Evolutionary conservation across 2,888 invertebrate species (phyloP), one percentile per base, ranked within the genome.

Genomic region (Panopea generosa): DNA sequence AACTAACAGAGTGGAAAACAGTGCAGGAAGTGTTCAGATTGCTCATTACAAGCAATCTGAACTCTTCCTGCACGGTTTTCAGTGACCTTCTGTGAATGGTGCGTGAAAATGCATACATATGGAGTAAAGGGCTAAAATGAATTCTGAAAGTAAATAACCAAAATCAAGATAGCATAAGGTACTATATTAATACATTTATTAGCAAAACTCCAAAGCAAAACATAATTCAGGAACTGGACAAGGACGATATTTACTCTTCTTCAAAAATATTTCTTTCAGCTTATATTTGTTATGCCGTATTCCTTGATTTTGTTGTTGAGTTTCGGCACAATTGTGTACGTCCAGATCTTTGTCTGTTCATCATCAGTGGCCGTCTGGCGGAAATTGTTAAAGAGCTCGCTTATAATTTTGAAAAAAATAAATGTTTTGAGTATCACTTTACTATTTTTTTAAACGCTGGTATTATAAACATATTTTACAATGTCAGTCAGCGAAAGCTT

Each of bases 241-340:
- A 40, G 40, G 40, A 40, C 40, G 16, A 7, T 40, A 7, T 40
- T 40, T 11, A 40, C 7, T 11, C 40, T 40, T 40, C 40, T 40
- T 40, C 40, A 40, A 40, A 40, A 40, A 40, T 40, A 11, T 16
- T 40, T 16, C 16, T 40, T 40, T 11, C 7, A 40, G 52, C 24
- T 29, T 56, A 18, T 56, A 56, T 56, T 56, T 56, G 22, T 56
- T 18, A 22, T 56, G 26, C n/a, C 56, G 26, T 29, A 56, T 56
- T 29, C 33, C 56, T 38, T 26, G 9, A 56, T 56, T 38, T 56
- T 56, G 22, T 56, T 56, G n/a, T 56, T 56, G 16, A 56, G 56
- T 18, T 22, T 56, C 4, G 56, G 56, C 27, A 56, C 56, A 27
- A 56, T 56, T 22, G 27, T 56, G 33, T 56, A 29, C n/a, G 22